Percentiles rank a stretch among this genome's conserved stretches.
phyloP scores from a whole-genome alignment of 1,140 invertebrate genomes.

The Galendromus occidentalis region DNA sequence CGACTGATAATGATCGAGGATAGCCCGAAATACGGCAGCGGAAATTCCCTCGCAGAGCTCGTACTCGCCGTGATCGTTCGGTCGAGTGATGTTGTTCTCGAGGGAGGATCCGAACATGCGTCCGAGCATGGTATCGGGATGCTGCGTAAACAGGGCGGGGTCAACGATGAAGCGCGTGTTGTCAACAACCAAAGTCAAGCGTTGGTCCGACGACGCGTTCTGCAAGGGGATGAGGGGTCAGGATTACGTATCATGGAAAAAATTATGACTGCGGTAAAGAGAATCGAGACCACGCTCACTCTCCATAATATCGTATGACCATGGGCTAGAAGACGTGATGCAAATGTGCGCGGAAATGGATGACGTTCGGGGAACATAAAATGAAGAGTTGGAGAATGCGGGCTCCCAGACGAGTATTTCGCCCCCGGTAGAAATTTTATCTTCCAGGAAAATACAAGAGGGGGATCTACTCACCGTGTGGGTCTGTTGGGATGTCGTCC shows the following conservation, averaged over 20 bases:
- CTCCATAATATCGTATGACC: too few species aligned
- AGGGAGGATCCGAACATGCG: conserved; percentile 90
- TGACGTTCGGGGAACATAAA: neutral
- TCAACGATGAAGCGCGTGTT: conserved; percentile 79
- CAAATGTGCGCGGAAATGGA: neutral
- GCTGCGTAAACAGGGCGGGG: conserved; percentile 65
- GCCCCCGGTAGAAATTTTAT: too few species aligned
- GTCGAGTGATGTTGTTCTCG: conserved; percentile 57
- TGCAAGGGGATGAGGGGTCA: neutral
- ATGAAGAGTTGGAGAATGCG: neutral
- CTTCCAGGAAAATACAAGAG: too few species aligned
- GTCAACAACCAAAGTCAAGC: conserved; percentile 77
- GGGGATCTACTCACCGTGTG: too few species aligned
- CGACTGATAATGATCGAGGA: conserved; percentile 84
- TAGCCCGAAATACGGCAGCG: conserved; percentile 77
- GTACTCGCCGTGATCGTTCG: conserved; percentile 88
- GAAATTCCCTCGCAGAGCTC: conserved; percentile 96
- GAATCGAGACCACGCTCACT: neutral
- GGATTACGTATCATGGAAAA: neutral
- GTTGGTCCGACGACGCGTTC: conserved; percentile 35
- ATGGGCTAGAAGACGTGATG: too few species aligned
- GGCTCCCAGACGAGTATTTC: neutral
- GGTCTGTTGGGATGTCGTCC: too few species aligned
- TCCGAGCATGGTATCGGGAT: conserved; percentile 81
- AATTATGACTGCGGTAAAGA: neutral